phyloP scores from a whole-genome alignment of 35 echinoderm and acorn worm genomes.

The Heliocidaris tuberculata region DNA sequence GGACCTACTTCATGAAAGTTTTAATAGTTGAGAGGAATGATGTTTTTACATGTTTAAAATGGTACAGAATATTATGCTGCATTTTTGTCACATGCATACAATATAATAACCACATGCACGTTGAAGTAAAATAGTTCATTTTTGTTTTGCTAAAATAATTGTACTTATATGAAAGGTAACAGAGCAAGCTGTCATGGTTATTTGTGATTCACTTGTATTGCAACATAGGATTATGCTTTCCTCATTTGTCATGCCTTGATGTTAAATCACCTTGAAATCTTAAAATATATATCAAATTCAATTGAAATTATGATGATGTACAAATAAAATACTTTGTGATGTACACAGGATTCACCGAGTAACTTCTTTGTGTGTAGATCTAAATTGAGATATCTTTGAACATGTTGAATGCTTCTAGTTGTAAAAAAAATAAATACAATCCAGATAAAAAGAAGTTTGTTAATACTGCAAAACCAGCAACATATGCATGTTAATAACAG shows the following conservation, averaged over 20 bases:
- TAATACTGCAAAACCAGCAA: too few species aligned
- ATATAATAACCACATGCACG: too few species aligned
- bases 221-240: not conserved
- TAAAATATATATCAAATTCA: not conserved
- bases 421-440: too few species aligned
- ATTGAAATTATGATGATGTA: not conserved
- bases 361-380: too few species aligned
- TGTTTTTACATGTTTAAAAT: not conserved
- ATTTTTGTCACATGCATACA: not conserved
- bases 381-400: too few species aligned
- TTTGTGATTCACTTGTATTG: not conserved
- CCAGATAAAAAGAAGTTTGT: too few species aligned
- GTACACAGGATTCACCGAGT: too few species aligned
- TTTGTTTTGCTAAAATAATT: not conserved
- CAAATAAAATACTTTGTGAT: not conserved
- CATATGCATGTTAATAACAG: too few species aligned
- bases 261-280: constrained; percentile 26
- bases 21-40: not conserved
- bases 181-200: too few species aligned
- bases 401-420: too few species aligned
- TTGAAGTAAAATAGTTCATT: not conserved
- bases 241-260: constrained; percentile 21
- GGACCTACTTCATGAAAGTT: not conserved
- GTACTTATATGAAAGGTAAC: too few species aligned
- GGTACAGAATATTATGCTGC: not conserved